These are phyloP conservation scores for Mylabris sibirica DNA, from an alignment of 2,888 invertebrate species.

Conservation along the genomic window DNA sequence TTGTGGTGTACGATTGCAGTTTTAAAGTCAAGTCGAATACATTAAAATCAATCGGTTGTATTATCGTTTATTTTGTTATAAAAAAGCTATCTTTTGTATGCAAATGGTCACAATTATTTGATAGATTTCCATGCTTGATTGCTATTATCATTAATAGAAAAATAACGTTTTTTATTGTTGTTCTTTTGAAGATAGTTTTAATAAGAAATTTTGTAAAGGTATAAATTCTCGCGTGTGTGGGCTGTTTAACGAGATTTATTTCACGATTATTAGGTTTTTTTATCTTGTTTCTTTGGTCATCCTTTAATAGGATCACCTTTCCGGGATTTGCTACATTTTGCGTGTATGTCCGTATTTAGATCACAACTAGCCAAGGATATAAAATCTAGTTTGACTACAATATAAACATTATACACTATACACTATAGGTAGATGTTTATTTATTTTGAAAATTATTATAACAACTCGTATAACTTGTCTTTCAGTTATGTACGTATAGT, in stretches of 20 bases:
- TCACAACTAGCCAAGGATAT: not conserved
- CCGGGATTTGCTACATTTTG: not conserved
- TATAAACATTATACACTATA: not conserved
- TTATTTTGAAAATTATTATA: not conserved
- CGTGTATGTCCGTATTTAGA: constrained; percentile 2
- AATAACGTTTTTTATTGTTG: not conserved
- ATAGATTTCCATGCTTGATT: too few relatives aligned
- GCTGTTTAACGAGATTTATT: not conserved
- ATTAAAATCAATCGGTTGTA: too few relatives aligned
- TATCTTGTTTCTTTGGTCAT: not conserved
- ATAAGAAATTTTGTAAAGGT: too few relatives aligned
- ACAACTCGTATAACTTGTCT: not conserved
- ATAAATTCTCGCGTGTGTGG: not conserved
- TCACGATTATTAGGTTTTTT: not conserved
- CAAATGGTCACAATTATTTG: too few relatives aligned
- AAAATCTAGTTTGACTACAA: not conserved
- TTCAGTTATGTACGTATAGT: not conserved
- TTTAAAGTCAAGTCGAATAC: too few relatives aligned
- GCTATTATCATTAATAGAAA: too few relatives aligned
- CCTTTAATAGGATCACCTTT: not conserved
- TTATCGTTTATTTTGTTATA: too few relatives aligned
- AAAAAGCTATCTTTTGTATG: too few relatives aligned
- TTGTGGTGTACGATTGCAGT: too few relatives aligned
- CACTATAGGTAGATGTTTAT: not conserved
- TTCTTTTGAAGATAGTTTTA: too few relatives aligned